Evolutionary conservation across 2,113 vertebrate genomes (phyloP), one percentile per base, ranked within the genome.

Genomic region (Pollachius pollachius): DNA sequence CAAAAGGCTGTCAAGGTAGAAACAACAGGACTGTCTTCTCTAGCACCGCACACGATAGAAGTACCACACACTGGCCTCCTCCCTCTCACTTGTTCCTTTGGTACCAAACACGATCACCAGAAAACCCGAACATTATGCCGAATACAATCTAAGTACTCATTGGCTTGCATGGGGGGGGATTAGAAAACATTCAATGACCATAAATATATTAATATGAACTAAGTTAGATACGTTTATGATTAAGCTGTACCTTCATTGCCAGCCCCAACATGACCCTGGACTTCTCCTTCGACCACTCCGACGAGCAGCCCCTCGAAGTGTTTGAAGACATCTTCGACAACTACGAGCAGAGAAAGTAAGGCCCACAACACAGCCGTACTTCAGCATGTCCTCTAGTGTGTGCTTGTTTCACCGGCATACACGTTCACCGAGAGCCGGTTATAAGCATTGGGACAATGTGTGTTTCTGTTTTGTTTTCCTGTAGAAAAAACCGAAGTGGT

Each of bases 281-380:
- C 86, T 98, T 97, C 92, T 98, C 96, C 83, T 96, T 97, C 85
- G 96, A 99, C 88, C 90, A 87, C 77, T 94, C 95, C 76, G 94
- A 96, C 84, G 97, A 98, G 77, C 90, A 89, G 77, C 90, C 94
- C 80, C 88, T 97, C 67, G 95, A 94, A 83, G 87, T 90, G 72
- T 96, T 98, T 81, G 96, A 97, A 85, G 96, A 97, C 91, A 93
- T 97, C 89, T 93, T 97, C 90, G 90, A 89, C 87, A 94, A 90
- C 80, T 96, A 91, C 85, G 96, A 95, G 83, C 93, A 87, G 78
- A 96, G 92, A 91, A 98, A 95, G 96, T 96, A 93, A 94, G 95
- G 30, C 30, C 92, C 11, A 12, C 57, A 25, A 23, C 12, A 62
- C 13, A 62, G 21, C 3, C 57, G 1, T 65, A 52, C n/a, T 65